A percentile compares a stretch with the other conserved stretches of the same genome.
Conservation (phyloP, 2,113 vertebrate species). For the Crotalus horridus region DNA sequence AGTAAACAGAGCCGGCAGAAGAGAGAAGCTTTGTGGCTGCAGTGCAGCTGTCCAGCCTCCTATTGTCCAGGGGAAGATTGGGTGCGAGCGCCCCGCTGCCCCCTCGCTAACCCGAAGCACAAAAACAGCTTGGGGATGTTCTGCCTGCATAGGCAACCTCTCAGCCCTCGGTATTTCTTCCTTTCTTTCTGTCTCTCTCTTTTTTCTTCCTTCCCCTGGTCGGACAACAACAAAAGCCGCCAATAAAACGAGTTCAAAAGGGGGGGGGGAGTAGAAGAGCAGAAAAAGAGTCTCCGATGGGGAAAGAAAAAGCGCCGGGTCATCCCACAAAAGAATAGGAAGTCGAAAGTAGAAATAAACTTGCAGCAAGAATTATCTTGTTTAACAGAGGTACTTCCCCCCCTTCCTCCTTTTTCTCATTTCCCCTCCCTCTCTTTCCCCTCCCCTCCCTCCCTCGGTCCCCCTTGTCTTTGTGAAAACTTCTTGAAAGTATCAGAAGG, state of each 20-base stretch:
- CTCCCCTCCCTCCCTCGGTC: no score
- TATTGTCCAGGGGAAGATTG: slow-evolving; percentile 80
- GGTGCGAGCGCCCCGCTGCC: slow-evolving; percentile 80
- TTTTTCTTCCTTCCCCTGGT: slow-evolving; percentile 48
- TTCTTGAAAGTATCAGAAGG: slow-evolving; percentile 54
- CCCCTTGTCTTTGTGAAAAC: slow-evolving; percentile 58
- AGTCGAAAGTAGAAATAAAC: slow-evolving; percentile 69
- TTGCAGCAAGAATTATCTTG: slow-evolving; percentile 79
- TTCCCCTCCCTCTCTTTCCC: not conserved
- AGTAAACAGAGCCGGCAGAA: slow-evolving; percentile 86
- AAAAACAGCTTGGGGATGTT: slow-evolving; percentile 82
- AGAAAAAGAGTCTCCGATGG: slow-evolving; percentile 58
- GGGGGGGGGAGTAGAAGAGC: slow-evolving; percentile 55
- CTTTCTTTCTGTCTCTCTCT: not conserved
- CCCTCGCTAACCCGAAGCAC: slow-evolving; percentile 80
- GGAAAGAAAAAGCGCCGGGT: slow-evolving; percentile 60
- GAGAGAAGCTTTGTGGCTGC: slow-evolving; percentile 80
- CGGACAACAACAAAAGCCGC: slow-evolving; percentile 74
- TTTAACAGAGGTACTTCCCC: slow-evolving; percentile 64
- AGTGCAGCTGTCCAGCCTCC: slow-evolving; percentile 84
- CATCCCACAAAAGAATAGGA: slow-evolving; percentile 71
- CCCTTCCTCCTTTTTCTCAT: not conserved
- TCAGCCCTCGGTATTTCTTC: slow-evolving; percentile 58
- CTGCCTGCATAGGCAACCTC: slow-evolving; percentile 78
- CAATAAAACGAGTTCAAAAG: slow-evolving; percentile 71